Evolutionary conservation across 1,140 invertebrate genomes (phyloP).

Genomic region (Cydia strobilella): DNA sequence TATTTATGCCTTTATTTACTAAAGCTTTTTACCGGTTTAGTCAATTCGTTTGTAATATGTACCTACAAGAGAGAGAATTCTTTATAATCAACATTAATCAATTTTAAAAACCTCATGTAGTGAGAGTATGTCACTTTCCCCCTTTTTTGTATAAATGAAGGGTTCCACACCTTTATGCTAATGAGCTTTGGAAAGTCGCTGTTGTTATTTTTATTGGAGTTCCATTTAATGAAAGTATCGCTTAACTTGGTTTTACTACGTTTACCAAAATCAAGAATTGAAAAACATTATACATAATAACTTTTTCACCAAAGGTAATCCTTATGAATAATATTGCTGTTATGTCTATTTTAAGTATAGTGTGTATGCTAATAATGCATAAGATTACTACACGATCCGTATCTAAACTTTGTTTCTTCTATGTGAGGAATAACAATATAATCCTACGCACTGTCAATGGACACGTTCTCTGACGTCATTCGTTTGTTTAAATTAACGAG

Average conservation of each 20-base stretch:
- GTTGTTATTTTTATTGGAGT: neutral
- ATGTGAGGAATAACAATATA: neutral
- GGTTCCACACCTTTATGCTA: slow-evolving; percentile 1
- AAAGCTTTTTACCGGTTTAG: too few species aligned
- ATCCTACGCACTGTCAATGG: slow-evolving; percentile 27
- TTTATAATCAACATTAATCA: neutral
- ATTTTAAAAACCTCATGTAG: neutral
- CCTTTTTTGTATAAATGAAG: neutral
- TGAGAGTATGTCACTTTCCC: neutral
- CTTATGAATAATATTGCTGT: too few species aligned
- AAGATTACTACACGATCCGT: neutral
- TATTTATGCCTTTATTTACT: too few species aligned
- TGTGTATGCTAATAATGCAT: too few species aligned
- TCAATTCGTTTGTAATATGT: too few species aligned
- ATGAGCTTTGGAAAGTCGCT: neutral
- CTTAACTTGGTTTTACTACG: neutral
- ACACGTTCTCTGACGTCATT: slow-evolving; percentile 20
- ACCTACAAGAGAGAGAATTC: too few species aligned
- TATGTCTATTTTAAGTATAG: too few species aligned
- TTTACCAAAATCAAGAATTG: neutral
- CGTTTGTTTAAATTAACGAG: slow-evolving; percentile 29
- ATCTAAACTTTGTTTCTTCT: slow-evolving; percentile 17
- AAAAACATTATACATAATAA: neutral
- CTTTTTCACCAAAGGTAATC: too few species aligned
- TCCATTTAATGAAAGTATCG: neutral